Evolutionary conservation across 1,140 invertebrate genomes (phyloP), one percentile per base, ranked within the genome.

Genomic region (Aphelenchoides besseyi): DNA sequence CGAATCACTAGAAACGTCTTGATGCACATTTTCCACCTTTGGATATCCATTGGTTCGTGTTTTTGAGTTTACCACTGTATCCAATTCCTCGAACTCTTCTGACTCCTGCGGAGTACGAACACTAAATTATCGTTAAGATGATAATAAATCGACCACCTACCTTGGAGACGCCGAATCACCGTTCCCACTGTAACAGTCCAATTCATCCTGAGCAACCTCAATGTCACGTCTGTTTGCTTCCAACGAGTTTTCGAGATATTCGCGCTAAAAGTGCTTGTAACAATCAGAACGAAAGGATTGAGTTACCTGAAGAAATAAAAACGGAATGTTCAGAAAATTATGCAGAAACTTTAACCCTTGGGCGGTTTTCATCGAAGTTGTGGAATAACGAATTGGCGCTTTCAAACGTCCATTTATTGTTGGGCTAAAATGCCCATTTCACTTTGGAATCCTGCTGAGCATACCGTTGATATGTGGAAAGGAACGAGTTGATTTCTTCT

Each of bases 281-380:
- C 18, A 28, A 71, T 26, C 32, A 33, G 1, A 35, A 72, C 28
- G 54, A 1, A 68, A 52, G 37, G 33, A 52, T 29, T 1, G 9
- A 69, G 64, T 73, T 71, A 88, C 88, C 88, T 97, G 94, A 18
- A 97, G 86, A 82, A 93, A 90, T 36, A 97, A 87, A 82, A 96
- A 98, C 69, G 95, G 95, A 74, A 97, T 87, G 87, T 95, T 97
- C 79, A 97, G 92, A 86, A 97, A 97, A 87, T 94, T 94, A 86
- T 98, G 93, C 35, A 98, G 86, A 70, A 94, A 89, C 85, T 93
- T 92, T 55, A 97, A 85, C 32, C 95, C 95, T 88, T 95, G 97
- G 8, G 93, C 93, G 88, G 96, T 97, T 81, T 92, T 89, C 94
- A 97, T 97, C 1, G 94, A 97, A 0, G 92, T 90, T 84, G 96